These are phyloP conservation scores for Aspidiotus destructor DNA, from an alignment of 2,888 invertebrate genomes.

Conservation along the genomic window DNA sequence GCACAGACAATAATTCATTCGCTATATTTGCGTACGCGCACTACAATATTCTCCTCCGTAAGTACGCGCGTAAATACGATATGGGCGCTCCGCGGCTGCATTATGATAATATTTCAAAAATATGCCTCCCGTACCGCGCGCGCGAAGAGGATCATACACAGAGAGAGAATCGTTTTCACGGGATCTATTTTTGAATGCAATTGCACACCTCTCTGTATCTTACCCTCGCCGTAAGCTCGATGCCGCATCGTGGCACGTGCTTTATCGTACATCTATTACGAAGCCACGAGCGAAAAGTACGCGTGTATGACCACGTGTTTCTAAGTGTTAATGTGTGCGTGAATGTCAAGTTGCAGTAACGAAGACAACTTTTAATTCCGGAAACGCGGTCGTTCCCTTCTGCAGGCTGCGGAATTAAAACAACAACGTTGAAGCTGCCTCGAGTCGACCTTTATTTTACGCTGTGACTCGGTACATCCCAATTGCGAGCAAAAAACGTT, in stretches of 20 bases:
- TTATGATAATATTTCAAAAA: conserved; percentile 1
- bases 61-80: too few species aligned
- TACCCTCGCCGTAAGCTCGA: not conserved
- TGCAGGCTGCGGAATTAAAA: not conserved
- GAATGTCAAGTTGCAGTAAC: not conserved
- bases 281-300: conserved; percentile 2
- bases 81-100: not conserved
- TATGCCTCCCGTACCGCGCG: not conserved
- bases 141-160: too few species aligned
- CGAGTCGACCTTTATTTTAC: too few species aligned
- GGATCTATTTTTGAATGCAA: not conserved
- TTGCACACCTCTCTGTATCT: not conserved
- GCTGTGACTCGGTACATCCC: too few species aligned
- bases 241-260: not conserved
- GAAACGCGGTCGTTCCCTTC: not conserved
- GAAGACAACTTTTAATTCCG: conserved; percentile 1
- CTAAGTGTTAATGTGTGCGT: not conserved
- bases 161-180: not conserved
- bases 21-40: too few species aligned
- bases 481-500: too few species aligned
- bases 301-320: conserved; percentile 2
- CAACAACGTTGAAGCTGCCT: too few species aligned
- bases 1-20: not conserved
- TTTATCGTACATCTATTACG: not conserved
- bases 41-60: too few species aligned